Base-by-base conservation (phyloP, 2,797 vertebrate genomes). In the Neosalanx taihuensis region DNA sequence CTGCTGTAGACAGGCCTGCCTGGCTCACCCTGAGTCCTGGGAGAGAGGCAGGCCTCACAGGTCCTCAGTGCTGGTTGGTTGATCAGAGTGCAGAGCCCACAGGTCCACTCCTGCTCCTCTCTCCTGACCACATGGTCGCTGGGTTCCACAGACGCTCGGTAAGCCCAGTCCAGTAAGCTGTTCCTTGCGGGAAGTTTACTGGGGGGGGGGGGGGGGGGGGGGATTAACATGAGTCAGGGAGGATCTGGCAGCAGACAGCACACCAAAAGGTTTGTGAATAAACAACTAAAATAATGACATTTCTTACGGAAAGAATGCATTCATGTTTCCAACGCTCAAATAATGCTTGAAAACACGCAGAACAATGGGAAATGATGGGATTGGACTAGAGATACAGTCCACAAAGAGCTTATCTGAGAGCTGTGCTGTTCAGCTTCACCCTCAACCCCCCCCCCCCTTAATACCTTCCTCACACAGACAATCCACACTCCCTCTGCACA, bases 61-160 rank as follows among this genome's bases (percentile, higher is more conserved):
- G 86, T 81, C 76, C 84, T 85, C 51, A 88, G 87, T 74, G 92
- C 80, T 2, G 95, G 93, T 74, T 77, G 90, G 87, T 98, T 99
- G 85, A 96, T 88, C 71, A 99, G 92, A 15, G 96, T 98, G 75
- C 97, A 98, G 61, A 90, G 74, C 20, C 64, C 72, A 89, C 96
- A 98, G 0, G 90, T 82, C 97, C 97, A 98, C 66, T 95, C 93
- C 76, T 95, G 95, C 84, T 97, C 95, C 71, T 90, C 90, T 75
- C 87, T 92, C 79, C 29, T 88, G 31, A 93, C 93, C 70, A 94
- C 84, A 0, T 84, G 80, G 63, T 94, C 93, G 30, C 67, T 67
- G 79, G 77, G 74, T 71, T 78, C 66, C 46, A 74, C 69, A 20
- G 33, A 71, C 15, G 85, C 84, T 60, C 74, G 84, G 82, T 35